Conservation (phyloP, 2,797 vertebrate species). For the Spheniscus humboldti region DNA sequence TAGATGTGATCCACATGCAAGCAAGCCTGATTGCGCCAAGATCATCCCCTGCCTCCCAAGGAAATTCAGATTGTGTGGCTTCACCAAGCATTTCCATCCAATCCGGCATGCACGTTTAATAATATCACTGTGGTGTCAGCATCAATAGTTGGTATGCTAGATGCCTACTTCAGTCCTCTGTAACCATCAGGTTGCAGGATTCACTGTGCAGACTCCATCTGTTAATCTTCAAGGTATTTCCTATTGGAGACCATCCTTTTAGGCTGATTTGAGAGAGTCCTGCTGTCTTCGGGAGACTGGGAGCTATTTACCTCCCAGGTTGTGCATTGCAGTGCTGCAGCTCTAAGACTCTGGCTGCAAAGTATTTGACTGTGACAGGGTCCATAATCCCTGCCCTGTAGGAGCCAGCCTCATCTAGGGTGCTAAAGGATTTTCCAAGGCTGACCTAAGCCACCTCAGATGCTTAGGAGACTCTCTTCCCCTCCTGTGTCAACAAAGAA, state of each 20-base stretch:
- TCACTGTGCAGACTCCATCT: background rate
- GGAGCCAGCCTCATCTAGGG: background rate
- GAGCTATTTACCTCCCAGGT: background rate
- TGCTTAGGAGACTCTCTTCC: background rate
- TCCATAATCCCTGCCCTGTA: background rate
- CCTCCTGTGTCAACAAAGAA: background rate
- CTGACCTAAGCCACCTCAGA: background rate
- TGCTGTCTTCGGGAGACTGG: background rate
- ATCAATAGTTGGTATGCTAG: background rate
- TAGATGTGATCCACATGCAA: background rate
- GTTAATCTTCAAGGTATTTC: background rate
- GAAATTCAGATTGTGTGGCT: background rate
- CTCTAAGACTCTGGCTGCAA: background rate
- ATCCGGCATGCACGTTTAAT: background rate
- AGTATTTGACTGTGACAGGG: background rate
- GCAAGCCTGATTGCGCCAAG: background rate
- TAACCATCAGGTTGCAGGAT: background rate
- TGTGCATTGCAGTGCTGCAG: background rate
- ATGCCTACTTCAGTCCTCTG: background rate
- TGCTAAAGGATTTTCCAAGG: background rate
- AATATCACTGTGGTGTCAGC: background rate
- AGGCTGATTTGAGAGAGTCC: background rate
- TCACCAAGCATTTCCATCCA: background rate
- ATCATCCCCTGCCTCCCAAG: background rate
- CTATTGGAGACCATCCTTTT: background rate